A percentile compares a stretch with the other conserved stretches of the same genome.
Evolutionary conservation across 30 jellyfish, hydroid and myxozoan genomes (phyloP).

Genomic region (Aurelia sp.): DNA sequence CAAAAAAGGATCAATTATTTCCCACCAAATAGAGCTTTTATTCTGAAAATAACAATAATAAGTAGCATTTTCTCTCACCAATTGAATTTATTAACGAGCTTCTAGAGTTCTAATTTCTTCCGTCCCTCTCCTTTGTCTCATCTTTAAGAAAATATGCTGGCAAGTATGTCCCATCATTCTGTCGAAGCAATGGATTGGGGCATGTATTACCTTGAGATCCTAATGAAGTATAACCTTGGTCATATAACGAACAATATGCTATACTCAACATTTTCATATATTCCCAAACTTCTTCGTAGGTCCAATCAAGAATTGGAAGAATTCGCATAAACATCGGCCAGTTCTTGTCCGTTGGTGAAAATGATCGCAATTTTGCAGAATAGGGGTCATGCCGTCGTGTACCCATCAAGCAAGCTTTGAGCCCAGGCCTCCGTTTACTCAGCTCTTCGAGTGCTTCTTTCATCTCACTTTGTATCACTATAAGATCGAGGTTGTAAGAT

Average conservation of each 20-base stretch:
- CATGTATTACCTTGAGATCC: conserved; percentile 84
- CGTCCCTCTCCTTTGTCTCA: conserved; percentile 79
- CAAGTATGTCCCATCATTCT: conserved; percentile 78
- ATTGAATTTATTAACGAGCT: neutral
- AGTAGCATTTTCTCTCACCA: too few relatives aligned
- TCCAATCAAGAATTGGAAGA: conserved; percentile 93
- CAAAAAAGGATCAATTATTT: too few relatives aligned
- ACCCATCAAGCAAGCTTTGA: conserved; percentile 96
- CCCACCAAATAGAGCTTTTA: too few relatives aligned
- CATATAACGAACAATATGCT: conserved; percentile 90
- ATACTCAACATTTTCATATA: conserved; percentile 51
- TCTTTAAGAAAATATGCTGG: conserved; percentile 83
- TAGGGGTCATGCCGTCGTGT: conserved; percentile 98
- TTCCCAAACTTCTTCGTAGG: conserved; percentile 95
- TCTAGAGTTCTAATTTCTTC: conserved; percentile 54
- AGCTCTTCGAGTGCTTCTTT: conserved; percentile 82
- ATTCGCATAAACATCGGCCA: conserved; percentile 97
- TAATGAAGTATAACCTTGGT: conserved; percentile 93
- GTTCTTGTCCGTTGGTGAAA: conserved; percentile 85
- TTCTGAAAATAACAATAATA: too few relatives aligned
- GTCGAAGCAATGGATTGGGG: conserved; percentile 71
- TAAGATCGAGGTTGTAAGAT: conserved; percentile 62
- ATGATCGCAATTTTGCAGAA: conserved; percentile 78
- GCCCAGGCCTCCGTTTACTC: conserved; percentile 60
- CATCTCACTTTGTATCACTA: conserved; percentile 71